Percentiles rank a stretch among this genome's conserved stretches.
Evolutionary conservation across 2,888 invertebrate genomes (phyloP).

Genomic region (Diachrysia chrysitis): DNA sequence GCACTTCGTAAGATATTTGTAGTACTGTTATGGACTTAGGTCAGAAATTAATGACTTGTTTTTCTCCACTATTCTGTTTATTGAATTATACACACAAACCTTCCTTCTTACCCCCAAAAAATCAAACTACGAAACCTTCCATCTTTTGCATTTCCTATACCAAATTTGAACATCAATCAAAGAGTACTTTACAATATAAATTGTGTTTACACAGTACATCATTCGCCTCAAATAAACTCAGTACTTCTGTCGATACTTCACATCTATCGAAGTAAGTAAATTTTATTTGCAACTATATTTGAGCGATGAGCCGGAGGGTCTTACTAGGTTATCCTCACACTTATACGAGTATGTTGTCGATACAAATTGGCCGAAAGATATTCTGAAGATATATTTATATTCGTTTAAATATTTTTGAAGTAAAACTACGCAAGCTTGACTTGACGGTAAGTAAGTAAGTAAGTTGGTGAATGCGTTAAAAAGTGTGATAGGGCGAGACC

Average conservation of each 20-base stretch:
- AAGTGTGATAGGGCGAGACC: too few relatives aligned
- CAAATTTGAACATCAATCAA: not conserved
- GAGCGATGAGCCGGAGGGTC: not conserved
- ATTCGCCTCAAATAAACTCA: not conserved
- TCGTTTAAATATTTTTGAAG: too few relatives aligned
- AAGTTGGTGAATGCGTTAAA: too few relatives aligned
- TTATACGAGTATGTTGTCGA: too few relatives aligned
- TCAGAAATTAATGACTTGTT: too few relatives aligned
- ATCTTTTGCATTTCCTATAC: not conserved
- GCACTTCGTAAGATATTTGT: not conserved
- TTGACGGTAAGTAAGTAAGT: too few relatives aligned
- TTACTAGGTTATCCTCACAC: not conserved
- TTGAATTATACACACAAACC: too few relatives aligned
- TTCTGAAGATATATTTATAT: not conserved
- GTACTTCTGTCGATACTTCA: not conserved
- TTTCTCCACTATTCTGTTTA: too few relatives aligned
- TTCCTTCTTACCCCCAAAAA: not conserved
- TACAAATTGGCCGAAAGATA: not conserved
- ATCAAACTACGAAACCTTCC: not conserved
- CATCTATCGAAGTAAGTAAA: not conserved
- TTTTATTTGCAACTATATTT: not conserved
- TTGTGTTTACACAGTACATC: not conserved
- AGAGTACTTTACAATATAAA: not conserved
- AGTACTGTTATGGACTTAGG: not conserved
- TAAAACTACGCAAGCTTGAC: too few relatives aligned